phyloP scores from a whole-genome alignment of 2,888 invertebrate genomes.

The Lissocephala sabroskyi region DNA sequence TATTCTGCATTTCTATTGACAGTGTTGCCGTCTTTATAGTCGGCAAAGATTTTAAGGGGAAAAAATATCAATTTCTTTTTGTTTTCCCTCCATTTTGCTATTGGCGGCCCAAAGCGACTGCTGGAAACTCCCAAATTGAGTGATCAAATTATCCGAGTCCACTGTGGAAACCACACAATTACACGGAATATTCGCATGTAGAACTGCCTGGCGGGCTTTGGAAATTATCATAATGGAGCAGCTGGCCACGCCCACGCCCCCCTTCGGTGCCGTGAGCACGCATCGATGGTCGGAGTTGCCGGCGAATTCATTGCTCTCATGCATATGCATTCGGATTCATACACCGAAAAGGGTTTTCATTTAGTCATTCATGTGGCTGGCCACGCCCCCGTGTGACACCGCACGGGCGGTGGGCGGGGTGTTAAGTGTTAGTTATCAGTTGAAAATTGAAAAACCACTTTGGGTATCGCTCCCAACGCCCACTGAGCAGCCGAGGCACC shows the following conservation, averaged over 20 bases:
- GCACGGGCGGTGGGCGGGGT: not conserved
- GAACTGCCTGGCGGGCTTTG: too few species aligned
- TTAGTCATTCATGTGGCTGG: constrained; percentile 33
- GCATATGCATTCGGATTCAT: constrained; percentile 3
- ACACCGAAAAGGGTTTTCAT: constrained; percentile 29
- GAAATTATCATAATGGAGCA: constrained; percentile 25
- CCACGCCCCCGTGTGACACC: constrained; percentile 4
- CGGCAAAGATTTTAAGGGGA: too few species aligned
- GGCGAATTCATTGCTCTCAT: too few species aligned
- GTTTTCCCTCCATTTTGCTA: too few species aligned
- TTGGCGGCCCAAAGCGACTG: too few species aligned
- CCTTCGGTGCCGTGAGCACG: not conserved
- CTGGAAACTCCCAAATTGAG: too few species aligned
- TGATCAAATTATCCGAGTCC: too few species aligned
- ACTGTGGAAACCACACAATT: too few species aligned
- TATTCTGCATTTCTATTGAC: not conserved
- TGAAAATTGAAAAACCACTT: constrained; percentile 28
- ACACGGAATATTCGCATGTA: constrained; percentile 1
- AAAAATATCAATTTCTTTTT: too few species aligned
- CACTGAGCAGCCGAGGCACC: too few species aligned
- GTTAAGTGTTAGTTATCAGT: constrained; percentile 17
- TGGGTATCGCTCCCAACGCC: too few species aligned
- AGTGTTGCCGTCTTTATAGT: constrained; percentile 6
- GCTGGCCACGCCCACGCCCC: constrained; percentile 9
- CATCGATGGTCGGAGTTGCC: not conserved